phyloP scores from a whole-genome alignment of 2,888 invertebrate species.

The Chironomus tentans region DNA sequence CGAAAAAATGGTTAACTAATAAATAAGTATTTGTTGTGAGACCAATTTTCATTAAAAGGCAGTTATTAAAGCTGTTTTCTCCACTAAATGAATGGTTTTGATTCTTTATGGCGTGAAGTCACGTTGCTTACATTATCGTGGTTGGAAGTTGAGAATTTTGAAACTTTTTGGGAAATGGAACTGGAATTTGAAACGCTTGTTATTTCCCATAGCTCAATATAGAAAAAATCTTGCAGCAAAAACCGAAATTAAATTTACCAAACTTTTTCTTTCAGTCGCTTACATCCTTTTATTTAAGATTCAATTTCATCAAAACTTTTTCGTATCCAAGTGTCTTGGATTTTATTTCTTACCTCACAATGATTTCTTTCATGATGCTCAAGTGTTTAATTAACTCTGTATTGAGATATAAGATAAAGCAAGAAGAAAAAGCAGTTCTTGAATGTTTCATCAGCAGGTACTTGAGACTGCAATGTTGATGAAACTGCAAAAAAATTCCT shows the following conservation, averaged over 20 bases:
- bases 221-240: too few relatives aligned
- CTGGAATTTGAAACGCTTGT: not conserved
- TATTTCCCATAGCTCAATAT: not conserved
- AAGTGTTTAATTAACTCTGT: not conserved
- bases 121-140: not conserved
- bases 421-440: not conserved
- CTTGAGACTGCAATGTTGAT: not conserved
- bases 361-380: not conserved
- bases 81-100: not conserved
- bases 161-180: not conserved
- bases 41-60: constrained; percentile 8
- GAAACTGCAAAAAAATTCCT: not conserved
- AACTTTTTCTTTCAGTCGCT: too few relatives aligned
- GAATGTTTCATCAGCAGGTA: constrained; percentile 15
- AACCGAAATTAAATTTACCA: too few relatives aligned
- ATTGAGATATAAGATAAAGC: not conserved
- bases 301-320: too few relatives aligned
- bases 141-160: not conserved
- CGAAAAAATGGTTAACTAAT: not conserved
- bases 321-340: too few relatives aligned
- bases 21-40: not conserved
- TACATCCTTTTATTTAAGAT: too few relatives aligned
- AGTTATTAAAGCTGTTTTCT: not conserved
- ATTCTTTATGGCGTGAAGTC: not conserved
- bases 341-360: too few relatives aligned